Evolutionary conservation across 2,888 invertebrate genomes (phyloP), one percentile per base, ranked within the genome.

Genomic region (Teinopalpus imperialis): DNA sequence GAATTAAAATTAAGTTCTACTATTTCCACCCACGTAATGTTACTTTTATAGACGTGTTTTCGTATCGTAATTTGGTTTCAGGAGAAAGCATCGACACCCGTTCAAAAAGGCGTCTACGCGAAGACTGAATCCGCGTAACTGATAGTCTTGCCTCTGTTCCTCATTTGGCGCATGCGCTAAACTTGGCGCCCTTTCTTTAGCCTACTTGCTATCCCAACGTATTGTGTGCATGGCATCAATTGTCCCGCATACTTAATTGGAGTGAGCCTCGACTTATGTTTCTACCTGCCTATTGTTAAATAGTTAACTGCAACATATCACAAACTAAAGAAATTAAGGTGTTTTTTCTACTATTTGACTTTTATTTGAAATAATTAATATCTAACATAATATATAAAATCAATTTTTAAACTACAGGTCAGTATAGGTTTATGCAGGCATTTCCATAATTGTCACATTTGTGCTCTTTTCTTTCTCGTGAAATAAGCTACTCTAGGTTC

Each of bases 101-200:
- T 36, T 42, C 60, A 34, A 39, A 47, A 48, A 51, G 63, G 63
- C 61, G 76, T 63, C 63, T 63, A 43, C 63, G 61, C 72, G 68
- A 63, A 62, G 72, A 85, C 87, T 83, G 78, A 69, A 55, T 57
- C 63, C 67, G 61, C 66, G 68, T 73, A 73, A 77, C 72, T 77
- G 71, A 57, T 59, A 58, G 59, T 63, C 60, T 68, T 63, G 57
- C 56, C 56, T 60, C 54, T 53, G 48, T 57, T 53, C 62, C 35
- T 7, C n/a, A 12, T 12, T 45, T 24, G 42, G 55, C 82, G 81
- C 83, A 81, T 81, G 83, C 83, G 81, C 54, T 30, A 37, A 61
- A 66, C 49, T 87, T 87, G 77, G 81, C 87, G 87, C 87, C 83
- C 77, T 88, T 88, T 87, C 82, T 81, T 80, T 67, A 70, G 69